phyloP scores from a whole-genome alignment of 2,888 invertebrate genomes.

The Hydrotaea diabolus region DNA sequence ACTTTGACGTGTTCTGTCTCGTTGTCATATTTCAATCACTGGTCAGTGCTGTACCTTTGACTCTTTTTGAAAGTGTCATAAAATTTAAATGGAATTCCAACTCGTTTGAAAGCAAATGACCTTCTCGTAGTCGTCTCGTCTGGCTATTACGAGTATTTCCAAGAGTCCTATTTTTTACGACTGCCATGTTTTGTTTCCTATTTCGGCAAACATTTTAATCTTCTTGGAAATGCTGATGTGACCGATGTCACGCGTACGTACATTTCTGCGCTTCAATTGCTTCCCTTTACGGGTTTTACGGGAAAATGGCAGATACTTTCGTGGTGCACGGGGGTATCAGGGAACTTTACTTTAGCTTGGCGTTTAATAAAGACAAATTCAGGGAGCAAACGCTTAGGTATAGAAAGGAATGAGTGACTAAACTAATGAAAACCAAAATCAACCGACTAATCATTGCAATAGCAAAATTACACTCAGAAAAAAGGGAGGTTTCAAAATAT shows the following conservation, averaged over 20 bases:
- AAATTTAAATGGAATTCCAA: conserved; percentile 40
- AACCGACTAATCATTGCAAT: conserved; percentile 44
- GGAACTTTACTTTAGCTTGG: not conserved
- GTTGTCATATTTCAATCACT: too few relatives aligned
- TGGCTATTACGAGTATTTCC: not conserved
- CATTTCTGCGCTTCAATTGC: not conserved
- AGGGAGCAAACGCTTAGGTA: not conserved
- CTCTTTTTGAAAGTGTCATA: not conserved
- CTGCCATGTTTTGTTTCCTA: not conserved
- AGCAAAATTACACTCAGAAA: not conserved
- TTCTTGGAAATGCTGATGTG: not conserved
- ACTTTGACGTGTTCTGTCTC: too few relatives aligned
- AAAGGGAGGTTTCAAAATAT: too few relatives aligned
- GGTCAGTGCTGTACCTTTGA: too few relatives aligned
- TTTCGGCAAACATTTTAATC: not conserved
- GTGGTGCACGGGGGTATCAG: too few relatives aligned
- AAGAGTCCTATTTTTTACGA: conserved; percentile 16
- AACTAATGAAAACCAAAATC: conserved; percentile 47
- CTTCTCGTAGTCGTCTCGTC: conserved; percentile 45
- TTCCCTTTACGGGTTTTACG: not conserved
- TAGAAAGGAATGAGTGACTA: not conserved
- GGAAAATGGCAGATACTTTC: too few relatives aligned
- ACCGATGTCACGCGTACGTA: not conserved
- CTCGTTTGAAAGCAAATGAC: conserved; percentile 36
- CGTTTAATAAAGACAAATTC: not conserved